phyloP scores from a whole-genome alignment of 2,797 vertebrate species.

The Pipistrellus nathusii region DNA sequence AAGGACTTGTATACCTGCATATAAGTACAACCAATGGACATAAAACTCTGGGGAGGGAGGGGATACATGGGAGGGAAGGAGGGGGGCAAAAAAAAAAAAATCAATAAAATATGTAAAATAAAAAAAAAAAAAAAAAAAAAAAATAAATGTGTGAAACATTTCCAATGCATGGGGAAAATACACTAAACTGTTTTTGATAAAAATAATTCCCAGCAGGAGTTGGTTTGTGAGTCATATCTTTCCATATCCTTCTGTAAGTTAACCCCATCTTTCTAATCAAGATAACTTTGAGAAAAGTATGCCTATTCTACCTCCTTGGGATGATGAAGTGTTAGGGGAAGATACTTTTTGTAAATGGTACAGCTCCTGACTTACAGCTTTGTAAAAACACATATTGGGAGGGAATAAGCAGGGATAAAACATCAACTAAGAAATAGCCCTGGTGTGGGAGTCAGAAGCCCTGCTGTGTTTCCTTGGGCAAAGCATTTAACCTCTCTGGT shows the following conservation, averaged over 20 bases:
- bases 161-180: not conserved
- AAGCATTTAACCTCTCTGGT: not conserved
- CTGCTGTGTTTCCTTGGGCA: constrained; percentile 1
- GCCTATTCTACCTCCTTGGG: not conserved
- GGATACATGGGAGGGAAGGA: too few species aligned
- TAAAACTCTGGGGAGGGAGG: too few species aligned
- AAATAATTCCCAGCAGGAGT: constrained; percentile 21
- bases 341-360: not conserved
- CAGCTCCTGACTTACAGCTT: not conserved
- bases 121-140: too few species aligned
- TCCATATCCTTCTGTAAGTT: constrained; percentile 17
- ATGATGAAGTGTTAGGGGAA: not conserved
- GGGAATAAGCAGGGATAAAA: constrained; percentile 26
- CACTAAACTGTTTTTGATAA: not conserved
- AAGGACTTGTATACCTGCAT: too few species aligned
- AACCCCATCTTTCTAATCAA: not conserved
- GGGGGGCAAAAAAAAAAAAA: too few species aligned
- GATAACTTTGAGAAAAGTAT: constrained; percentile 3
- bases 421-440: not conserved
- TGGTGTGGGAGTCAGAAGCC: not conserved
- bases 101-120: too few species aligned
- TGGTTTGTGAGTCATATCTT: constrained; percentile 21
- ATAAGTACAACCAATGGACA: too few species aligned
- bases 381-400: not conserved
- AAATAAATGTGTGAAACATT: constrained; percentile 44